These are phyloP conservation scores for Leptodactylus fallax DNA, from an alignment of 2,797 vertebrate species.

Conservation along the genomic window DNA sequence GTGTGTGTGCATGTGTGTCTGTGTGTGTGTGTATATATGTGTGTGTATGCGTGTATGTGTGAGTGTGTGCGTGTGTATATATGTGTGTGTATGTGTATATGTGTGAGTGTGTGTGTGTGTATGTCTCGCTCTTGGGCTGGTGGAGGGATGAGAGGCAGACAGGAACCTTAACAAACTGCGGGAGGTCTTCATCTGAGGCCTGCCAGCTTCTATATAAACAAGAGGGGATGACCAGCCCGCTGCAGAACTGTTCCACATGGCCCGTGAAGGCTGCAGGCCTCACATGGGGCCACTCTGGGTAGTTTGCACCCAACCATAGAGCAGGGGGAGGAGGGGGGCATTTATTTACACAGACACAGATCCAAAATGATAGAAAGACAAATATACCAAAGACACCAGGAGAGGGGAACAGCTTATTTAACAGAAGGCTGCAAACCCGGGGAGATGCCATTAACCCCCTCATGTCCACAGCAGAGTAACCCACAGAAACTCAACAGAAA, in stretches of 20 bases:
- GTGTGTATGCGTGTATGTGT: slow-evolving; percentile 13
- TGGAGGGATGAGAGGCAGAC: slow-evolving; percentile 78
- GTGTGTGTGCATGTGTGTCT: not conserved
- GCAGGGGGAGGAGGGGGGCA: slow-evolving; percentile 24
- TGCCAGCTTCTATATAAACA: slow-evolving; percentile 87
- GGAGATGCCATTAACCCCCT: not conserved
- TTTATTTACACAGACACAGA: slow-evolving; percentile 61
- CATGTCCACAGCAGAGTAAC: not conserved
- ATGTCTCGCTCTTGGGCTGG: slow-evolving; percentile 17
- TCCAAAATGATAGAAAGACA: slow-evolving; percentile 59
- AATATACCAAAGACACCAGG: slow-evolving; percentile 57
- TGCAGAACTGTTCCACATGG: slow-evolving; percentile 48
- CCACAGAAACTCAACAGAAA: too few relatives aligned
- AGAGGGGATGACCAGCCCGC: slow-evolving; percentile 82
- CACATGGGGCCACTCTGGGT: slow-evolving; percentile 47
- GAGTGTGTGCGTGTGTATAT: not conserved
- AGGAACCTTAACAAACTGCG: slow-evolving; percentile 87
- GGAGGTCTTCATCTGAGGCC: slow-evolving; percentile 84
- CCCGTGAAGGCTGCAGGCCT: not conserved
- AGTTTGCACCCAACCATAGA: slow-evolving; percentile 46
- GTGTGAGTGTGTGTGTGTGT: not conserved
- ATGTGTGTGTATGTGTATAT: not conserved
- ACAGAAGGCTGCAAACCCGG: not conserved
- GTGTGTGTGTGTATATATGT: not conserved
- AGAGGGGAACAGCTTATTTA: slow-evolving; percentile 28